Percentiles rank a stretch among this genome's conserved stretches.
These are phyloP conservation scores for Alca torda DNA, from an alignment of 2,797 vertebrate genomes.

Conservation along the genomic window DNA sequence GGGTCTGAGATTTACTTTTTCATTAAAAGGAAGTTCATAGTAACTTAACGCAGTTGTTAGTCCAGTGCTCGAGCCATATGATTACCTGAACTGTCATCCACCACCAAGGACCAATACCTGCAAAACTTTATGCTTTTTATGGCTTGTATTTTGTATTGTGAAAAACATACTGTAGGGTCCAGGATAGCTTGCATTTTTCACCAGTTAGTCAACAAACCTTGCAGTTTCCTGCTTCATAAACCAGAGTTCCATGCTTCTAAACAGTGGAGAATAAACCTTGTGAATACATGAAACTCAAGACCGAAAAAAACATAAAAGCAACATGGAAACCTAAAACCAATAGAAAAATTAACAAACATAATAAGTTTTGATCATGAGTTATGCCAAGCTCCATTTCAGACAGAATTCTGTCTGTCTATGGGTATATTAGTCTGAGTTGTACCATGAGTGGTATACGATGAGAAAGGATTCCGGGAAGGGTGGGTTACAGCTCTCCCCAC, in stretches of 20 bases:
- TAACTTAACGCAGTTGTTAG: fast-evolving
- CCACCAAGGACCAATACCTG: not conserved
- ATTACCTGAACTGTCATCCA: not conserved
- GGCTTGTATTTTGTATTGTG: not conserved
- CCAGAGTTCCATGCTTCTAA: not conserved
- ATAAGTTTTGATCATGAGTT: not conserved
- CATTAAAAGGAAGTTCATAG: not conserved
- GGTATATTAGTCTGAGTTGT: not conserved
- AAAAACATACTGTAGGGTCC: not conserved
- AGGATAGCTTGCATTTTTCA: not conserved
- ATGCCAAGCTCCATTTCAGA: not conserved
- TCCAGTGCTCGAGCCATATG: not conserved
- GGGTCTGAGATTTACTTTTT: not conserved
- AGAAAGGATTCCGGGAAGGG: not conserved
- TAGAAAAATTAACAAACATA: not conserved
- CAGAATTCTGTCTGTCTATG: not conserved
- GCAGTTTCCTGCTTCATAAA: not conserved
- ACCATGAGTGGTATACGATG: not conserved
- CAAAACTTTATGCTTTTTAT: not conserved
- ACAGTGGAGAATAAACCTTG: not conserved
- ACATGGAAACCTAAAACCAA: not conserved
- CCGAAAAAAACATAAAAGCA: not conserved
- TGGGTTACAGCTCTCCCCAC: not conserved
- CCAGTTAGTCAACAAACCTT: not conserved
- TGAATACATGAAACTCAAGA: not conserved